Conservation (phyloP, 2,113 vertebrate species). For the Anhinga rufa region DNA sequence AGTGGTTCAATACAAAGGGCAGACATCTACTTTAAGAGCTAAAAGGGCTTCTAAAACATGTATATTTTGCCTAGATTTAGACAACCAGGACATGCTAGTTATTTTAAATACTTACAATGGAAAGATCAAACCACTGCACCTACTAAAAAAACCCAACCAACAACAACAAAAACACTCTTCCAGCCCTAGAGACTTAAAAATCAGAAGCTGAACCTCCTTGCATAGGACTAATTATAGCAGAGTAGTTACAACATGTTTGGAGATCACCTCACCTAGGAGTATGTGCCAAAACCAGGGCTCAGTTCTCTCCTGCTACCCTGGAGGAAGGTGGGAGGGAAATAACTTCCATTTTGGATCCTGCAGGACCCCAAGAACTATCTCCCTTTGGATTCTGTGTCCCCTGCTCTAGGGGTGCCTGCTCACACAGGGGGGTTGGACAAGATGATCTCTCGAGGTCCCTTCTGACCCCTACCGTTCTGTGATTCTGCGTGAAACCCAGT, state of each 20-base stretch:
- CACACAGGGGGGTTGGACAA: too few species aligned
- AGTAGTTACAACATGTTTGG: slow-evolving; percentile 19
- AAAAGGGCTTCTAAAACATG: not conserved
- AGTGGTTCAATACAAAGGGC: not conserved
- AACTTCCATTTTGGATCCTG: not conserved
- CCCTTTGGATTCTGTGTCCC: not conserved
- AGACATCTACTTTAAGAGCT: not conserved
- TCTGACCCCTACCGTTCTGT: too few species aligned
- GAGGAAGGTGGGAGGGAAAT: not conserved
- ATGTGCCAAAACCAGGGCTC: not conserved
- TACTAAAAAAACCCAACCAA: not conserved
- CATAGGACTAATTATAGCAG: slow-evolving; percentile 15
- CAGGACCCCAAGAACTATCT: not conserved
- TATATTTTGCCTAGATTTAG: not conserved
- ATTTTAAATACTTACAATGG: not conserved
- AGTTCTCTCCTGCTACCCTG: not conserved
- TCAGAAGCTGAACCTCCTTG: not conserved
- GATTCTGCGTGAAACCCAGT: not conserved
- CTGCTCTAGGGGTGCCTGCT: too few species aligned
- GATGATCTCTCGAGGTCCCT: too few species aligned
- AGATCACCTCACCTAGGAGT: not conserved
- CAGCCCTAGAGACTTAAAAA: not conserved
- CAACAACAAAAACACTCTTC: not conserved
- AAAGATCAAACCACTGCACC: not conserved
- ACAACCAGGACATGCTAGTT: not conserved